These are phyloP conservation scores for Arctia plantaginis DNA, from an alignment of 2,888 invertebrate species.

Conservation along the genomic window DNA sequence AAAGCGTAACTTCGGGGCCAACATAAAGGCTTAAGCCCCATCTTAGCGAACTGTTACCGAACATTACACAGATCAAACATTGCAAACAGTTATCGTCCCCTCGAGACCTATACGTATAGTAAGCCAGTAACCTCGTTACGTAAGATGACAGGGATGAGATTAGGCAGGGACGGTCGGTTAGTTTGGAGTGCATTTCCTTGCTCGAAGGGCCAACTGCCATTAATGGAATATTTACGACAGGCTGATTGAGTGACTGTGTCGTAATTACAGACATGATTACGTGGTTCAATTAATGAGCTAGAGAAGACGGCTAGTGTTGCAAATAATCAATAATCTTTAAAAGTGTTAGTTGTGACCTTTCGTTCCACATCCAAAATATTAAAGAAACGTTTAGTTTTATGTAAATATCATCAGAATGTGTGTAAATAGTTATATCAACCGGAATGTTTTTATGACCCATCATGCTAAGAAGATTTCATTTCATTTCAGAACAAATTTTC, in stretches of 20 bases:
- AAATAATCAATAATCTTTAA: background rate
- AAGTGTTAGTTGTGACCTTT: background rate
- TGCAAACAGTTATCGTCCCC: conserved; percentile 55
- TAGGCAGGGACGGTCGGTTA: conserved; percentile 52
- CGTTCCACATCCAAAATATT: background rate
- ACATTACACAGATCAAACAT: conserved; percentile 51
- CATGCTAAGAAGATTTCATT: no score
- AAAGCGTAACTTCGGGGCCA: conserved; percentile 30
- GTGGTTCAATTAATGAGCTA: conserved; percentile 5
- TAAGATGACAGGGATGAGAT: conserved; percentile 62
- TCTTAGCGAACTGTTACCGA: conserved; percentile 38
- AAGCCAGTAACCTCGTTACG: conserved; percentile 56
- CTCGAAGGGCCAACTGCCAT: conserved; percentile 49
- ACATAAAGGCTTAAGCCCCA: conserved; percentile 29
- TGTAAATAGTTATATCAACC: background rate
- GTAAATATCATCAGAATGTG: background rate
- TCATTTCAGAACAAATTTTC: no score
- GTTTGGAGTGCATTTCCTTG: conserved; percentile 68
- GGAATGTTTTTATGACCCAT: no score
- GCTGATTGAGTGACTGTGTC: conserved; percentile 39
- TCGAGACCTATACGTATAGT: conserved; percentile 45
- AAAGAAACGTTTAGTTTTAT: background rate
- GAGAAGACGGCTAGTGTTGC: background rate
- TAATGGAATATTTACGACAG: conserved; percentile 63
- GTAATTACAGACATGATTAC: conserved; percentile 27